Conservation (phyloP, 2,113 vertebrate species). For the Chaetops frenatus region DNA sequence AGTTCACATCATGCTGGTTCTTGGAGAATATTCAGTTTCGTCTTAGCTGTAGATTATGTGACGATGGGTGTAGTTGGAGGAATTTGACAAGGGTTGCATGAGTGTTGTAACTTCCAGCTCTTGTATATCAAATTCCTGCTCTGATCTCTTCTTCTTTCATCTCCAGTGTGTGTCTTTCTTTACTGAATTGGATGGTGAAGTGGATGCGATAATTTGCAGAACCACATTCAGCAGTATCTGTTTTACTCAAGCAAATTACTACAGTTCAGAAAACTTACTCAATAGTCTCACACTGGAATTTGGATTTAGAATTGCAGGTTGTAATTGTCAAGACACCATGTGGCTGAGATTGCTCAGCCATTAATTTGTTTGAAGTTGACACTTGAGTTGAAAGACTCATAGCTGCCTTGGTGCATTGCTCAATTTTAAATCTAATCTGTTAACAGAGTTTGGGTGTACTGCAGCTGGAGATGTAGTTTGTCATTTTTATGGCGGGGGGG, state of each 20-base stretch:
- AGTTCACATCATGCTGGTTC: not conserved
- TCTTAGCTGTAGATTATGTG: conserved; percentile 1
- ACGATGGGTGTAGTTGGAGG: not conserved
- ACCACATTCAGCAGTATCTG: not conserved
- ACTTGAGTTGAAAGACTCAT: conserved; percentile 25
- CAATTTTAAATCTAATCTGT: not conserved
- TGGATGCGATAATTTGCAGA: not conserved
- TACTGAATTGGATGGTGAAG: not conserved
- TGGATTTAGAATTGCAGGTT: conserved; percentile 1
- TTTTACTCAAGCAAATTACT: not conserved
- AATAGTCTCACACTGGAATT: not conserved
- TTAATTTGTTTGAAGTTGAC: conserved; percentile 31
- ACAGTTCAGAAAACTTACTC: not conserved
- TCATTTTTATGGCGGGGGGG: not conserved
- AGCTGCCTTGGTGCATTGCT: not conserved
- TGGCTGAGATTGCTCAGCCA: not conserved
- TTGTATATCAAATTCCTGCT: conserved; percentile 17
- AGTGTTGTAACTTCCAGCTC: conserved; percentile 2
- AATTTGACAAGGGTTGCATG: not conserved
- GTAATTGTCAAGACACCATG: conserved; percentile 9
- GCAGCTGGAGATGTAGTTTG: not conserved
- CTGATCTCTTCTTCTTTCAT: conserved; percentile 46
- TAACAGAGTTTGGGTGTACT: not conserved
- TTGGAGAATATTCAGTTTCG: conserved; percentile 31
- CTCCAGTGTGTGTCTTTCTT: not conserved